phyloP scores from a whole-genome alignment of 1,140 invertebrate genomes.

The Hydropsyche tenuis region DNA sequence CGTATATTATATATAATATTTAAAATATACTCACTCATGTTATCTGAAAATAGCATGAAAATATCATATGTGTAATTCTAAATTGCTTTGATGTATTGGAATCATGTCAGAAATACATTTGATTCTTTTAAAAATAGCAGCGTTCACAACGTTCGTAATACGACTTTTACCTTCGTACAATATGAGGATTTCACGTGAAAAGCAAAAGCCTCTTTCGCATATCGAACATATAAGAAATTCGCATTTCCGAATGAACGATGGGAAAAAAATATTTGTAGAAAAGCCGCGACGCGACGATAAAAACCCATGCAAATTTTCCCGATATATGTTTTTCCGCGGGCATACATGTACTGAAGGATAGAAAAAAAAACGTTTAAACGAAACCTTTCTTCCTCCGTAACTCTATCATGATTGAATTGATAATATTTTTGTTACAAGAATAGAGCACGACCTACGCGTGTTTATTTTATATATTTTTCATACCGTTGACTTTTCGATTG shows the following conservation, averaged over 20 bases:
- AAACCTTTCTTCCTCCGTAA: conserved; percentile 30
- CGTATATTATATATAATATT: no score
- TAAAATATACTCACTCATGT: no score
- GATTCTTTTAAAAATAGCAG: no score
- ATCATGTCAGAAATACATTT: no score
- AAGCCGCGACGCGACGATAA: not conserved
- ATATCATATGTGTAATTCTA: no score
- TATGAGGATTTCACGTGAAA: not conserved
- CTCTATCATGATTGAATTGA: conserved; percentile 36
- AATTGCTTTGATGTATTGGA: no score
- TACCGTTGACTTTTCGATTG: not conserved
- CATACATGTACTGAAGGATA: not conserved
- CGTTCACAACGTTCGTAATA: no score
- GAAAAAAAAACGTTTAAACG: conserved; percentile 23
- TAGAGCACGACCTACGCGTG: not conserved
- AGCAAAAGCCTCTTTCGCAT: not conserved
- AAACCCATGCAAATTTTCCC: not conserved
- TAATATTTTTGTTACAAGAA: conserved; percentile 32
- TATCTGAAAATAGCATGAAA: no score
- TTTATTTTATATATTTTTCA: not conserved
- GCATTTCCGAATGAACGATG: not conserved
- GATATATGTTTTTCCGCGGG: not conserved
- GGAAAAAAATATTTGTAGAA: conserved; percentile 3
- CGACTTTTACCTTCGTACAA: no score
- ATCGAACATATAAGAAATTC: not conserved